Evolutionary conservation across 2,888 invertebrate species (phyloP), one percentile per base, ranked within the genome.

Genomic region (Lepetodrilus schrolli): DNA sequence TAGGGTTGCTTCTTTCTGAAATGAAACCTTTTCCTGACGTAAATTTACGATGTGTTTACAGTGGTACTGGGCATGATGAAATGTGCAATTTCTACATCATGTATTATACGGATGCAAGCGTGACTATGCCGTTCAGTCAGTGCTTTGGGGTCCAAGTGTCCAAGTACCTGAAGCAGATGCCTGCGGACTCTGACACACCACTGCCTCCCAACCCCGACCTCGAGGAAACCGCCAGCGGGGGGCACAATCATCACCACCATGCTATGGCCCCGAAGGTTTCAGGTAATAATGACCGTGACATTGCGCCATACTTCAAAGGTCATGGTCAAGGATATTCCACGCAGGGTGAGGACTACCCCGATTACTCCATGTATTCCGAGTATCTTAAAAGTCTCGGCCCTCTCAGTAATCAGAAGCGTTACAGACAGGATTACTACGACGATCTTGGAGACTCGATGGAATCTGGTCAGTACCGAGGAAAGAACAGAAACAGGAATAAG

Each of bases 201-300:
- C 86, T 92, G 5, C 92, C 92, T 8, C 87, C 89, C n/a, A 92
- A 92, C 82, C 91, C 91, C 20, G 73, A 68, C 0, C 80, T 90
- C 20, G 90, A 89, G 36, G 86, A 82, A 10, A 74, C 73, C n/a
- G 89, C 87, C 8, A 78, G 76, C 7, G 86, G 84, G 4, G 82
- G 83, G 58, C 80, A 81, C 37, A 84, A 84, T 74, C 69, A 48
- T 49, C 48, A 26, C 8, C 13, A 66, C 21, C 36, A 17, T 21
- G 69, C 30, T 5, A n/a, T 21, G 37, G 21, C 8, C 26, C 50
- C 71, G 21, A 7, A 36, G 20, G 23, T 34, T 2, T 26, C 48
- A 5, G 72, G 72, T 72, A 72, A 72, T 66, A 13, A 65, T 30
- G 23, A 37, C 21, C 36, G 17, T 17, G n/a, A n/a, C n/a, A n/a